Evolutionary conservation across 2,797 vertebrate species (phyloP).

Genomic region (Ctenosaura bakeri): DNA sequence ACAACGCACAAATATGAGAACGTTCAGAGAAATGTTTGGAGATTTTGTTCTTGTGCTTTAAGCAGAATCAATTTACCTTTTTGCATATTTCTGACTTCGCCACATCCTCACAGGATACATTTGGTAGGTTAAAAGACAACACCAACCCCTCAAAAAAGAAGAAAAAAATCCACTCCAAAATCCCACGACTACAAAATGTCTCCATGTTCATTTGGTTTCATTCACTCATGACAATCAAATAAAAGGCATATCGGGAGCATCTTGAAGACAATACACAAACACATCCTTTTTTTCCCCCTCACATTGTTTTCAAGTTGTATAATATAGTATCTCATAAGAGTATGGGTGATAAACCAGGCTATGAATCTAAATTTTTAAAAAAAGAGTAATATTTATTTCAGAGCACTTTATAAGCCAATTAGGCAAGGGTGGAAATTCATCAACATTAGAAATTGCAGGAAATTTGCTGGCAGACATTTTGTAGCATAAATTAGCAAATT

Average conservation of each 20-base stretch:
- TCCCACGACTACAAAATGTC: conserved; percentile 39
- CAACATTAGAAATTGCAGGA: background rate
- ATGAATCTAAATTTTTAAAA: background rate
- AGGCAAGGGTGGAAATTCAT: background rate
- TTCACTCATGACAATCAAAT: background rate
- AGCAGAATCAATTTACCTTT: conserved; percentile 58
- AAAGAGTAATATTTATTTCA: background rate
- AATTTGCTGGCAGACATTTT: background rate
- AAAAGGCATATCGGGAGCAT: background rate
- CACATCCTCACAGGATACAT: background rate
- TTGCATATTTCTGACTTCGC: conserved; percentile 65
- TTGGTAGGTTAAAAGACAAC: conserved; percentile 5
- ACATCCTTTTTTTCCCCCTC: background rate
- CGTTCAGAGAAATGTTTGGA: conserved; percentile 58
- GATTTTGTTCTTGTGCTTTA: conserved; percentile 66
- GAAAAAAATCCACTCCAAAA: background rate
- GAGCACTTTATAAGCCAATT: background rate
- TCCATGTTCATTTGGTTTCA: conserved; percentile 5
- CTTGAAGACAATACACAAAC: background rate
- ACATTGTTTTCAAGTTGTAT: background rate
- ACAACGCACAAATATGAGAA: conserved; percentile 69
- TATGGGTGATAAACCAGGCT: too few relatives aligned
- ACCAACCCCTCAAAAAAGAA: too few relatives aligned
- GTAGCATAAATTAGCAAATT: background rate
- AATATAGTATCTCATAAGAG: background rate